A percentile compares a stretch with the other conserved stretches of the same genome.
These are phyloP conservation scores for Megastigmus dorsalis DNA, from an alignment of 2,888 invertebrate species.

Conservation along the genomic window DNA sequence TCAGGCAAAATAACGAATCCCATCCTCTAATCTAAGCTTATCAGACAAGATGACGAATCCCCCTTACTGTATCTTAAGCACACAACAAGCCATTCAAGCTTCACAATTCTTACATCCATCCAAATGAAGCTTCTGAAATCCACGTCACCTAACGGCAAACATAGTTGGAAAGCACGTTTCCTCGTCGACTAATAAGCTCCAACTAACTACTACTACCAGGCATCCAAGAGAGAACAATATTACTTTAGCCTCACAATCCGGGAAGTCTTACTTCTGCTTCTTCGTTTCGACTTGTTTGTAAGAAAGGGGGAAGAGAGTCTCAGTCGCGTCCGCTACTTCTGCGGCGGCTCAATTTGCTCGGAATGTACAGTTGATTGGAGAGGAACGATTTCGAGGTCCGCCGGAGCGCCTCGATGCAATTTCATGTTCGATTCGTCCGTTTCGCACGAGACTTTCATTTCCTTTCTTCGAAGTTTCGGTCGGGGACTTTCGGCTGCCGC, in stretches of 20 bases:
- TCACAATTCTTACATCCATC: too few species aligned
- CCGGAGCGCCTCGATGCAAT: conserved; percentile 29
- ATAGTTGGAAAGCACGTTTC: too few species aligned
- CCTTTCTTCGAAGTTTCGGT: conserved; percentile 17
- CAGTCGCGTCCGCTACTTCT: conserved; percentile 14
- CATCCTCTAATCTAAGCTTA: too few species aligned
- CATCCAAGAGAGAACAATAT: conserved; percentile 64
- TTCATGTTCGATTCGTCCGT: conserved; percentile 17
- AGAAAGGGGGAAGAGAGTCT: not conserved
- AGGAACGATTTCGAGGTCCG: conserved; percentile 37
- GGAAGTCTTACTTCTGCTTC: conserved; percentile 56
- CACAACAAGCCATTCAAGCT: too few species aligned
- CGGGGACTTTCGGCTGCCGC: not conserved
- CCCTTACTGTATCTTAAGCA: too few species aligned
- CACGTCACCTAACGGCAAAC: too few species aligned
- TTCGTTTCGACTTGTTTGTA: conserved; percentile 8
- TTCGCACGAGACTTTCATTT: conserved; percentile 16
- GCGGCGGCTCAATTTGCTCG: conserved; percentile 41
- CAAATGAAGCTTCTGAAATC: too few species aligned
- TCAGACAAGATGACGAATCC: too few species aligned
- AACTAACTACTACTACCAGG: too few species aligned
- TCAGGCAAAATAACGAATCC: too few species aligned
- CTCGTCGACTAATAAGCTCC: too few species aligned
- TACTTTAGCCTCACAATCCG: conserved; percentile 63
- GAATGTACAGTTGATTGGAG: conserved; percentile 46